phyloP scores from a whole-genome alignment of 2,113 vertebrate species.

The Pterophyllum scalare region DNA sequence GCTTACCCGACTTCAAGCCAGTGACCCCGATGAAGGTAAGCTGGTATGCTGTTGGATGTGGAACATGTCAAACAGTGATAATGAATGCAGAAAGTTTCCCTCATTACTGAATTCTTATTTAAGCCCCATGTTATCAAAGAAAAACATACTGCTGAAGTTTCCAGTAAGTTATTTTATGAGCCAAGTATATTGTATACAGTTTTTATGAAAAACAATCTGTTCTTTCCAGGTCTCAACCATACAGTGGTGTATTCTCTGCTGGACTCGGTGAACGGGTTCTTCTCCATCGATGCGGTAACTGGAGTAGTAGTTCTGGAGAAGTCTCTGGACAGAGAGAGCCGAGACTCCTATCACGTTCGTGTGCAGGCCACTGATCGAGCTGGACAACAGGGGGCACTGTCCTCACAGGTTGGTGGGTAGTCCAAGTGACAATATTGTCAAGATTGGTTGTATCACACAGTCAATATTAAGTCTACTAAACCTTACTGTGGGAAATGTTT shows the following conservation, averaged over 20 bases:
- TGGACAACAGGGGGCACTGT: slow-evolving; percentile 84
- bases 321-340: slow-evolving; percentile 89
- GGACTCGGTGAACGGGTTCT: slow-evolving; percentile 86
- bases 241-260: slow-evolving; percentile 89
- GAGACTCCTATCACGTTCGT: slow-evolving; percentile 86
- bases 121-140: neutral
- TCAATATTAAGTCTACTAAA: neutral
- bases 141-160: neutral
- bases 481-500: neutral
- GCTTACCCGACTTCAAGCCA: slow-evolving; percentile 91
- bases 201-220: slow-evolving; percentile 16
- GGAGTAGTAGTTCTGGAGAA: slow-evolving; percentile 92
- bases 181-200: neutral
- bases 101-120: neutral
- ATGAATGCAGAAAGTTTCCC: neutral
- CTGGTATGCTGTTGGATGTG: neutral
- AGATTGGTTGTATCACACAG: neutral
- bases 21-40: slow-evolving; percentile 92
- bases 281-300: slow-evolving; percentile 88
- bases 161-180: neutral
- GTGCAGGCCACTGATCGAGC: slow-evolving; percentile 89
- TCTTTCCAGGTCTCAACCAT: slow-evolving; percentile 86
- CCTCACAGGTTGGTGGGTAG: slow-evolving; percentile 78
- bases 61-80: neutral
- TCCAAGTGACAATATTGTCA: neutral